Base-by-base conservation (phyloP, 2,113 vertebrate species). In the Chaetura pelagica region DNA sequence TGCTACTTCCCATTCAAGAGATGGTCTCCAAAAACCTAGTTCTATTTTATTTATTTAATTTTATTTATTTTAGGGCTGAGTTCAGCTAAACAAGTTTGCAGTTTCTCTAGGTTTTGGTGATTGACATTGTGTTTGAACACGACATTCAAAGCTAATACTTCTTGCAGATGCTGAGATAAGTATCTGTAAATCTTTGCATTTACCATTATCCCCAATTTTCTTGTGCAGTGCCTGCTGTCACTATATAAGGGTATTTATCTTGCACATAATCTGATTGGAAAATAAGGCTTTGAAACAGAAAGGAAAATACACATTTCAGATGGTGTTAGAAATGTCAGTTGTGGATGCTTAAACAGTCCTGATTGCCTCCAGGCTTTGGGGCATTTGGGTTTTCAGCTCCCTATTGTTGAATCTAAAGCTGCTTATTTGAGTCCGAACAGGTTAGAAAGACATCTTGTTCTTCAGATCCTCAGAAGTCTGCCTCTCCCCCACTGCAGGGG, bases 121-220 rank as follows among this genome's bases (percentile, higher is more conserved):
- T 95, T 96, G 97, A 89, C 84, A 0, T 42, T 72, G 80, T 80
- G 74, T 96, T 96, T 96, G 96, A 96, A 88, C 84, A 84, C 75
- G 7, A 2, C 5, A 32, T 96, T 96, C 85, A 95, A 96, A 96
- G 90, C 91, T 95, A 94, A 92, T 94, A 85, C 94, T 95, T 96
- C 75, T 96, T 92, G 92, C 96, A 93, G 96, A 94, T 96, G 94
- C 96, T 92, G 95, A 95, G 96, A 96, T 95, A 97, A 97, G 93
- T 96, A 93, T 97, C 95, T 91, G 93, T 95, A 96, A 96, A 94
- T 96, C 96, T 96, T 96, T 96, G 93, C 93, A 90, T 96, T 96
- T 96, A 90, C 96, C 78, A 80, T 97, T 96, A 96, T 97, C 94
- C 93, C 94, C 84, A 95, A 94, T 96, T 97, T 96, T 95, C 96